Conservation (phyloP, 2,797 vertebrate genomes). For the Cetoscarus ocellatus region DNA sequence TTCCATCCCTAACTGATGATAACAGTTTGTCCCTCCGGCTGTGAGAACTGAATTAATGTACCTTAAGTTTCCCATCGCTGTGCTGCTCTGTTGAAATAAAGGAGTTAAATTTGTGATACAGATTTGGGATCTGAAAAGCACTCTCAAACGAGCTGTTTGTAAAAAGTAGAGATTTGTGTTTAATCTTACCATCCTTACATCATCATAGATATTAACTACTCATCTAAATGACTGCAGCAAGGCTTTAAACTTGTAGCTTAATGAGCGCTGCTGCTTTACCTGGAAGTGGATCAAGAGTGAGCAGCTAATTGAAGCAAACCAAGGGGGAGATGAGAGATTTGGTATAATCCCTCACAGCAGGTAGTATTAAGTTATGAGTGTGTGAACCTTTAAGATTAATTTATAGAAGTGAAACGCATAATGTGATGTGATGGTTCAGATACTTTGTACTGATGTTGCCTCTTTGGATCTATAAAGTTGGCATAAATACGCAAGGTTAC, state of each 20-base stretch:
- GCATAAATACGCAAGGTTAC: neutral
- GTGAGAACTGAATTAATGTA: too few relatives aligned
- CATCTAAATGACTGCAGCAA: neutral
- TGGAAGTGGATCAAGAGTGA: neutral
- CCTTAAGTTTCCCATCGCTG: too few relatives aligned
- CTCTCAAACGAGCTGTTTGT: too few relatives aligned
- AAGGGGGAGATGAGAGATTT: neutral
- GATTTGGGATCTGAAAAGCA: too few relatives aligned
- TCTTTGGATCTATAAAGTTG: constrained; percentile 2
- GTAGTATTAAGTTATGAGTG: neutral
- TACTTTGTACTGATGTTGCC: neutral
- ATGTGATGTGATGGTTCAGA: neutral
- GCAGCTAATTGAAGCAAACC: neutral
- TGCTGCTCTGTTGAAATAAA: too few relatives aligned
- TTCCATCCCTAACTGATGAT: too few relatives aligned
- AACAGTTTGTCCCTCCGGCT: too few relatives aligned
- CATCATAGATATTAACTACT: neutral
- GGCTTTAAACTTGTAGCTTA: neutral
- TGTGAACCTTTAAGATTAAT: neutral
- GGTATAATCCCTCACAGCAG: neutral
- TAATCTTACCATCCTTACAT: neutral
- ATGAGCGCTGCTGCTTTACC: neutral
- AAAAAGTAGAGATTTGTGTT: neutral
- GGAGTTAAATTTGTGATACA: too few relatives aligned
- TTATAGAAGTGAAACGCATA: constrained; percentile 2